These are phyloP conservation scores for Rhinatrema bivittatum DNA, from an alignment of 2,797 vertebrate species.

Conservation along the genomic window DNA sequence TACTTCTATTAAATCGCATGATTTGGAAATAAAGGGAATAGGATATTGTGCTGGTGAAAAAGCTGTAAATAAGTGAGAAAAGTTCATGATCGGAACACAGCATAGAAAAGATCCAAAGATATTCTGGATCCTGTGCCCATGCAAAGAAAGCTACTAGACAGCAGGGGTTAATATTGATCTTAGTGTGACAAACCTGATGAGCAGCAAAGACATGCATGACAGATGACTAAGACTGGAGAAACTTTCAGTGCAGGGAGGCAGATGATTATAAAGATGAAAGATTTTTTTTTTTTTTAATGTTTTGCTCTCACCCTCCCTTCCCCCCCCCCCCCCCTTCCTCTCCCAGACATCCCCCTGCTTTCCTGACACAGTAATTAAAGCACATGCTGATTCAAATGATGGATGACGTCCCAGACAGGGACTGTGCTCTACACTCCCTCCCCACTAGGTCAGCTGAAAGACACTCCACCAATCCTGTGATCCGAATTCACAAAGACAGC, in stretches of 20 bases:
- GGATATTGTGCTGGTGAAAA: no score
- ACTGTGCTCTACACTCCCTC: no score
- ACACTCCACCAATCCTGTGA: background rate
- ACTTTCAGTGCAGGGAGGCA: conserved; percentile 32
- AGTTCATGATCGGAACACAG: no score
- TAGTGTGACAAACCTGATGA: conserved; percentile 60
- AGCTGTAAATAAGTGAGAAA: no score
- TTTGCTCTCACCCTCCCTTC: conserved; percentile 30
- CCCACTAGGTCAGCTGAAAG: conserved; percentile 1
- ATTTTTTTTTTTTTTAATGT: conserved; percentile 9
- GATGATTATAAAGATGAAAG: conserved; percentile 54
- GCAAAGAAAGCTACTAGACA: no score
- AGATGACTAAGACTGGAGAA: conserved; percentile 61
- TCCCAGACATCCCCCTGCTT: conserved; percentile 67
- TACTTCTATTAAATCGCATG: no score
- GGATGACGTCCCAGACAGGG: conserved; percentile 73
- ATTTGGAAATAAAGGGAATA: no score
- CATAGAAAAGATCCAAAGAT: no score
- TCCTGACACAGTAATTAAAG: conserved; percentile 82
- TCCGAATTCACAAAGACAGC: background rate
- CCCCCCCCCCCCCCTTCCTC: conserved; percentile 40
- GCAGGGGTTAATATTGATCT: no score
- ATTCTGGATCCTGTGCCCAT: no score
- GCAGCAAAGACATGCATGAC: conserved; percentile 67
- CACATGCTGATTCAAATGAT: conserved; percentile 76